Evolutionary conservation across 2,113 vertebrate species (phyloP), one percentile per base, ranked within the genome.

Genomic region (Tragulus kanchil): DNA sequence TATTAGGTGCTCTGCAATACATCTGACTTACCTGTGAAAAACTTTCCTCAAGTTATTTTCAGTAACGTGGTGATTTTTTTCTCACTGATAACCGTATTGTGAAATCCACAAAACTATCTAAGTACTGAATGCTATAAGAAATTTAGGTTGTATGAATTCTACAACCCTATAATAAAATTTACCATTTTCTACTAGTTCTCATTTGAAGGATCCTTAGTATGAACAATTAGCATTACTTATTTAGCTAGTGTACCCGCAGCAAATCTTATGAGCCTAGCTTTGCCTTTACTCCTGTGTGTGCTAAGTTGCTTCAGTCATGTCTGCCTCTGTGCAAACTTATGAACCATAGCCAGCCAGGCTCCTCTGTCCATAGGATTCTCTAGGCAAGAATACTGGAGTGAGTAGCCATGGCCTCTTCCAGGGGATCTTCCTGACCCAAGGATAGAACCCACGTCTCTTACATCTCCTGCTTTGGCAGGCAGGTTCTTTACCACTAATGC

Each of bases 161-260:
- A 98, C 97, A 98, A 98, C 94, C 97, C 96, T 98, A 93, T 98
- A 99, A 98, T 98, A 99, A 98, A 99, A 98, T 98, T 99, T 98
- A 98, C 97, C 98, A 88, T 98, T 98, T 89, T 73, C 96, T 97
- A 97, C 59, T 7, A 96, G 98, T 89, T 86, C 89, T 97, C 81
- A 73, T 0, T 19, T 64, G 45, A 85, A 4, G 3, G 45, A 95
- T 87, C 58, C 9, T 92, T 86, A 88, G 5, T 78, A 28, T 54
- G 64, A 67, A 94, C 31, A 92, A 71, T 71, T 86, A 36, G 14
- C 17, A 58, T 85, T 85, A 64, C 23, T 26, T 85, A 71, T 92
- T 92, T 94, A 87, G 6, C 26, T 28, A 50, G n/a, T 89, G 10
- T 50, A 89, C 42, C 8, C 91, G 23, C 4, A 89, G 83, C 8